Conservation (phyloP, 2,888 invertebrate species). For the Mythimna ferrago region DNA sequence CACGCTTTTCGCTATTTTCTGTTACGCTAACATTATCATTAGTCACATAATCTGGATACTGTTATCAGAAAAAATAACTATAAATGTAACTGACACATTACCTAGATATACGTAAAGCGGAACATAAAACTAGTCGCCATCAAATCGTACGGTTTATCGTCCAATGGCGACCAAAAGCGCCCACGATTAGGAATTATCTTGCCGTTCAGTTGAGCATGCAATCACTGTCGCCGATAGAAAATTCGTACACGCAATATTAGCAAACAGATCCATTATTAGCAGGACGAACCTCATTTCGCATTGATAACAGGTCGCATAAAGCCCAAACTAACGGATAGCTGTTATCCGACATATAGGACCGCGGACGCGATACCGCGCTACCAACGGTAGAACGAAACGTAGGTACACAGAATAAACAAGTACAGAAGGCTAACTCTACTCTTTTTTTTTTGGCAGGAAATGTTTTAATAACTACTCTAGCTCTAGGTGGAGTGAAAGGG, state of each 20-base stretch:
- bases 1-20: constrained; percentile 3
- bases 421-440: background rate
- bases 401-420: constrained; percentile 9
- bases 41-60: constrained; percentile 21
- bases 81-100: constrained; percentile 31
- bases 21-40: constrained; percentile 10
- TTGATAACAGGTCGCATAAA: constrained; percentile 65
- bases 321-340: constrained; percentile 50
- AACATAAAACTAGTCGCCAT: constrained; percentile 33
- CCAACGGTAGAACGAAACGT: constrained; percentile 8
- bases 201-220: constrained; percentile 45
- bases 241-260: constrained; percentile 35
- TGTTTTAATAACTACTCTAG: no score
- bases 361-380: constrained; percentile 42
- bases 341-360: constrained; percentile 59
- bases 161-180: constrained; percentile 31
- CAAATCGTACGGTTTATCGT: constrained; percentile 52
- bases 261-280: constrained; percentile 63
- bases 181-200: constrained; percentile 43
- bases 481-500: no score
- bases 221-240: constrained; percentile 57
- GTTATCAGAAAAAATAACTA: constrained; percentile 20
- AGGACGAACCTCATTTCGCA: constrained; percentile 66
- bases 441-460: no score
- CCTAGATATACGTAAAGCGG: constrained; percentile 19